These are phyloP conservation scores for Mesorhabditis spiculigera DNA, from an alignment of 2,888 invertebrate genomes.

Conservation along the genomic window DNA sequence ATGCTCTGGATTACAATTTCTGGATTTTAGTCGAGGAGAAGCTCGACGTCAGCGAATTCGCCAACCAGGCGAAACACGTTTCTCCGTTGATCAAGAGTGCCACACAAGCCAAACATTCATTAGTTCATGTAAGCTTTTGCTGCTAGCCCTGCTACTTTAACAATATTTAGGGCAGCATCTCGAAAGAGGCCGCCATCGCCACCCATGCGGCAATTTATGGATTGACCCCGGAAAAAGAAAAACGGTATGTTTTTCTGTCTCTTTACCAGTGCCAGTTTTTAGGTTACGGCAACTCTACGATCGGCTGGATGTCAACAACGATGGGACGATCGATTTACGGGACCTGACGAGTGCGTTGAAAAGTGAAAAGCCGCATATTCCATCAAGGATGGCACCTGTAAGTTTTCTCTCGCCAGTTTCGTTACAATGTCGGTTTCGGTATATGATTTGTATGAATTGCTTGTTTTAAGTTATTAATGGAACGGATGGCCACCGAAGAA, in stretches of 20 bases:
- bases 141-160: not conserved
- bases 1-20: not conserved
- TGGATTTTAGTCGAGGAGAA: not conserved
- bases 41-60: not conserved
- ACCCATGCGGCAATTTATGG: conserved; percentile 45
- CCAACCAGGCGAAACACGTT: conserved; percentile 2
- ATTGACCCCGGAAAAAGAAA: conserved; percentile 44
- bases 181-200: conserved; percentile 50
- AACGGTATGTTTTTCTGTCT: conserved; percentile 20
- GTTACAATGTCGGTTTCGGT: not conserved
- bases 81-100: conserved; percentile 10
- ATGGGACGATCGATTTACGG: conserved; percentile 89
- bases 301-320: conserved; percentile 83
- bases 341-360: conserved; percentile 83
- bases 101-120: not conserved
- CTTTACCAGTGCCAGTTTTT: conserved; percentile 9
- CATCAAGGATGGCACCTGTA: conserved; percentile 44
- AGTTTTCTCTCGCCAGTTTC: conserved; percentile 8
- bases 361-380: conserved; percentile 65
- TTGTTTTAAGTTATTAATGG: not conserved
- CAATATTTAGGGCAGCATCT: conserved; percentile 33
- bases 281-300: conserved; percentile 71
- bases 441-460: not conserved
- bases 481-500: conserved; percentile 4
- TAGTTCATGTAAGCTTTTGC: not conserved